A percentile compares a stretch with the other conserved stretches of the same genome.
Conservation (phyloP, 2,113 vertebrate species). For the Ovibos moschatus region DNA sequence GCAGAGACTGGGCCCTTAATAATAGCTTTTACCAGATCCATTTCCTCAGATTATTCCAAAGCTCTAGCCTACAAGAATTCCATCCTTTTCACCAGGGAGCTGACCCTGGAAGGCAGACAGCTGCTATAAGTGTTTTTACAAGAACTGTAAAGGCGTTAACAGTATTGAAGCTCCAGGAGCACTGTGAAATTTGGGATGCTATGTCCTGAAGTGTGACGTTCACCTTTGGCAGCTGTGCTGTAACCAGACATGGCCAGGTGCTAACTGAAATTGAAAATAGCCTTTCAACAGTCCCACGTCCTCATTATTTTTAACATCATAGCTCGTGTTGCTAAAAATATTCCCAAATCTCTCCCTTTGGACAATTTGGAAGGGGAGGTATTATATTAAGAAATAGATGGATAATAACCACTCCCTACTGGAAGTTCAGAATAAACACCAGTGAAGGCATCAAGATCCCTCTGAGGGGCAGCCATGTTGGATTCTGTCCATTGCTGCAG, state of each 20-base stretch:
- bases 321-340: slow-evolving; percentile 39
- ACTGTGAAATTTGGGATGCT: slow-evolving; percentile 24
- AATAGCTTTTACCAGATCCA: neutral
- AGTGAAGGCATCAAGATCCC: neutral
- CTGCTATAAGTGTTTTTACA: neutral
- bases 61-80: neutral
- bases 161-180: neutral
- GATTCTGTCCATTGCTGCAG: neutral
- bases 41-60: slow-evolving; percentile 6
- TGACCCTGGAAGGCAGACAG: slow-evolving; percentile 7
- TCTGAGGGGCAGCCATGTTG: neutral
- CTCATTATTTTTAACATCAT: slow-evolving; percentile 31
- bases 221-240: neutral
- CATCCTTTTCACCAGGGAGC: slow-evolving; percentile 7
- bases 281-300: neutral
- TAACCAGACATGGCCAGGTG: neutral
- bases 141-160: neutral
- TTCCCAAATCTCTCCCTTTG: slow-evolving; percentile 2
- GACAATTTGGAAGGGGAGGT: neutral
- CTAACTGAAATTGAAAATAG: slow-evolving; percentile 44
- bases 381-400: neutral
- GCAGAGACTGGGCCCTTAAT: neutral
- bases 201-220: neutral
- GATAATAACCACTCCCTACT: neutral
- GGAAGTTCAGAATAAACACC: neutral